Conservation (phyloP, 2,113 vertebrate species). For the Corydoras sp. region DNA sequence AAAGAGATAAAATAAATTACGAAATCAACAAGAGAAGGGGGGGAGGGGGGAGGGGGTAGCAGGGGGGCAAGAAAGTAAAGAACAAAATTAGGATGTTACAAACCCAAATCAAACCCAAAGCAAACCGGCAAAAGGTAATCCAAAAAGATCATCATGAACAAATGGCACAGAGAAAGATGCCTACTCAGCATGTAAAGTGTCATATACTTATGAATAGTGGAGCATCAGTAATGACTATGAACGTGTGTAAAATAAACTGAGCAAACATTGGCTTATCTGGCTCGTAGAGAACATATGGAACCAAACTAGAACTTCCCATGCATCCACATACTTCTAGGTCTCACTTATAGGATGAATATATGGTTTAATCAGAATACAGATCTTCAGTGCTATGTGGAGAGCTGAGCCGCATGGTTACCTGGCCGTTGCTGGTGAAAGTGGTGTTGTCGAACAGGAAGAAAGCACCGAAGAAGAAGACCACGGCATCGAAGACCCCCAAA, state of each 20-base stretch:
- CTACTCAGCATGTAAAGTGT: conserved; percentile 56
- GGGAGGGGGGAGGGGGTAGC: conserved; percentile 12
- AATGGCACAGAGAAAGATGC: conserved; percentile 71
- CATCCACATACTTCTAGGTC: too few relatives aligned
- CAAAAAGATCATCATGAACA: conserved; percentile 67
- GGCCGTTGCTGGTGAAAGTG: conserved; percentile 89
- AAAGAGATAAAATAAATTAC: conserved; percentile 34
- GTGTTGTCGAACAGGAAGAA: conserved; percentile 95
- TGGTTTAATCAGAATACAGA: too few relatives aligned
- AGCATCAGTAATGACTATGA: conserved; percentile 52
- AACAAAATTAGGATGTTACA: conserved; percentile 65
- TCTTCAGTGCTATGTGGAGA: too few relatives aligned
- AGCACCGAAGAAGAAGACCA: conserved; percentile 95
- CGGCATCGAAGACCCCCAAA: conserved; percentile 85
- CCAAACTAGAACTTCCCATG: too few relatives aligned
- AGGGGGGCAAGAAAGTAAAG: conserved; percentile 56
- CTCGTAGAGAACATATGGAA: too few relatives aligned
- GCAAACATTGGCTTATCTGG: conserved; percentile 5
- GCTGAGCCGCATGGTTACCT: conserved; percentile 64
- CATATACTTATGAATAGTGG: conserved; percentile 62
- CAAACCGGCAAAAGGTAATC: conserved; percentile 55
- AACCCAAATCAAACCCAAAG: conserved; percentile 55
- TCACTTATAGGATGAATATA: too few relatives aligned
- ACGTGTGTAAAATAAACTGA: conserved; percentile 36
- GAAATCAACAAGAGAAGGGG: conserved; percentile 9